Evolutionary conservation across 2,888 invertebrate genomes (phyloP).

Genomic region (Chrysina gloriosa): DNA sequence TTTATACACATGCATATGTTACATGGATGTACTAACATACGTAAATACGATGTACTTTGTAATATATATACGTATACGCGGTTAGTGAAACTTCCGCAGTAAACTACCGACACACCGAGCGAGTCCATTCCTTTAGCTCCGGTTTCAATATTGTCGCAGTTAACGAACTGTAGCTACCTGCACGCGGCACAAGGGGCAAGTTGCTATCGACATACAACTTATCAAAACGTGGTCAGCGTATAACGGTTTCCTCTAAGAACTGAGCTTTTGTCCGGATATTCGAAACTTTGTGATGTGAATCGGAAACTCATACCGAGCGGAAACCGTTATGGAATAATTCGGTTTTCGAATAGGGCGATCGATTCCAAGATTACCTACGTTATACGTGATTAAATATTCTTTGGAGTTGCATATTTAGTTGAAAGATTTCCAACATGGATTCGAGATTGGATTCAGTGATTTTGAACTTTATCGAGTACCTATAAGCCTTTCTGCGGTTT

Average conservation of each 20-base stretch:
- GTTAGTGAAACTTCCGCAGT: neutral
- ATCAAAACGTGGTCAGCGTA: conserved; percentile 20
- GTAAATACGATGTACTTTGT: too few species aligned
- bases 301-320: neutral
- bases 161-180: conserved; percentile 21
- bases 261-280: neutral
- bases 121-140: conserved; percentile 10
- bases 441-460: too few species aligned
- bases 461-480: too few species aligned
- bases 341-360: neutral
- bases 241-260: neutral
- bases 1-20: too few species aligned
- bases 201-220: conserved; percentile 35
- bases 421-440: too few species aligned
- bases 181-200: neutral
- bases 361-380: neutral
- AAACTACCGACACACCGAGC: neutral
- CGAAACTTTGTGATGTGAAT: neutral
- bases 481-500: too few species aligned
- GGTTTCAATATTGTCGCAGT: conserved; percentile 25
- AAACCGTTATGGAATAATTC: neutral
- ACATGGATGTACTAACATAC: too few species aligned
- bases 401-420: too few species aligned
- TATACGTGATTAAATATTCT: too few species aligned
- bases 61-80: too few species aligned